Evolutionary conservation across 30 jellyfish, hydroid and myxozoan genomes (phyloP), one percentile per base, ranked within the genome.

Genomic region (Hydra vulgaris): DNA sequence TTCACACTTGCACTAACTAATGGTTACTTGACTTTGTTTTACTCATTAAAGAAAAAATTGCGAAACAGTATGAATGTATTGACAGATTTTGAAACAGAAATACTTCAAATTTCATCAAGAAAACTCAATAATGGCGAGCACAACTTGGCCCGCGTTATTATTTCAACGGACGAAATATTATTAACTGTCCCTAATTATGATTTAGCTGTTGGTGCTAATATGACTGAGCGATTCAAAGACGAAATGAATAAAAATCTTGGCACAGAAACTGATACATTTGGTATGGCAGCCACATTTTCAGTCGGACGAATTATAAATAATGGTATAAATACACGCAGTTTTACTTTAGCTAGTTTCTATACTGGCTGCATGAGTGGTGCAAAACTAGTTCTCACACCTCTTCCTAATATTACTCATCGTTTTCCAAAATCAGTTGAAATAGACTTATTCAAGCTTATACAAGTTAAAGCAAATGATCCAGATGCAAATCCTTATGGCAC

Each of bases 361-460:
- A 21, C 76, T 52, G 85, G 85, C n/a, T 78, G 85, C n/a, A 78
- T 78, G 85, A 78, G 81, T 61, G 85, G 85, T 53, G 85, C 85
- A 15, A 78, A 78, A 61, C 8, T 61, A 12, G 79, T 78, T 4
- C 12, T 52, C 7, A 24, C 53, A 18, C 81, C 81, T 23, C 53
- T 23, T 22, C 67, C 85, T 17, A 78, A 76, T 17, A 61, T 22
- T 18, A 78, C 16, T 52, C 40, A 78, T 23, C 27, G 27, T 52
- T 78, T 15, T 61, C 85, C 79, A 7, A 78, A 78, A 61, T 16
- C 85, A 3, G 54, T 27, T 18, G 85, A 78, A 54, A 19, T 78
- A 15, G 85, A 78, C 54, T 21, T 78, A 54, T 78, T 78, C 66
- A 55, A 66, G 78, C 76, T 78, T 18, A 78, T 78, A n/a, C 26